Conservation (phyloP, 2,113 vertebrate species). For the Archocentrus centrarchus region DNA sequence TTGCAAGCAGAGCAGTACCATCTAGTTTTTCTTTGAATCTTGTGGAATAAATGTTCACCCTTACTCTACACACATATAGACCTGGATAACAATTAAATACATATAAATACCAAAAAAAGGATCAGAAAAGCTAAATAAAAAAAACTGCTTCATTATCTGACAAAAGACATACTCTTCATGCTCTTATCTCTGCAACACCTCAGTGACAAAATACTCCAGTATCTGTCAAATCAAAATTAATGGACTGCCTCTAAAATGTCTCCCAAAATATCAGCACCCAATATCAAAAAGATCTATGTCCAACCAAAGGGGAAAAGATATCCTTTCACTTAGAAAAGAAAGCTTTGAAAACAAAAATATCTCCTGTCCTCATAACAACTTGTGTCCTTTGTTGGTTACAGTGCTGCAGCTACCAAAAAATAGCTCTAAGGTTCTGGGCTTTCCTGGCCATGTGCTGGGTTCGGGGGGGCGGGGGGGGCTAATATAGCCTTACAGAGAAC, state of each 20-base stretch:
- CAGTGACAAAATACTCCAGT: conserved; percentile 30
- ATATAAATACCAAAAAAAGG: background rate
- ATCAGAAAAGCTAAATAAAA: conserved; percentile 15
- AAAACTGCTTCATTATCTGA: conserved; percentile 32
- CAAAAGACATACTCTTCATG: conserved; percentile 32
- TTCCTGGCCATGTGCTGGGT: conserved; percentile 19
- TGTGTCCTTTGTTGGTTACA: conserved; percentile 32
- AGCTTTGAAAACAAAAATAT: conserved; percentile 29
- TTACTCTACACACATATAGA: conserved; percentile 6
- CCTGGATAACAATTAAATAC: background rate
- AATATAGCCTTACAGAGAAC: background rate
- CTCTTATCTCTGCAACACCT: conserved; percentile 36
- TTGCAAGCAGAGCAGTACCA: background rate
- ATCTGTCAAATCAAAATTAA: conserved; percentile 56
- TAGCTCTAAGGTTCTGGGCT: conserved; percentile 31
- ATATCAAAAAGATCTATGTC: conserved; percentile 51
- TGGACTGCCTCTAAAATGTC: conserved; percentile 34
- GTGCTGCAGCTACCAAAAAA: conserved; percentile 20
- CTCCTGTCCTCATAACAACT: background rate
- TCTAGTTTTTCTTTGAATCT: background rate
- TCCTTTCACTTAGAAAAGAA: conserved; percentile 1
- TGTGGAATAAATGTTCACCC: background rate
- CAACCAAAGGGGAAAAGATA: conserved; percentile 1
- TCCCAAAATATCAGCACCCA: conserved; percentile 40
- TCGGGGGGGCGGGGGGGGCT: conserved; percentile 2